A percentile compares a stretch with the other conserved stretches of the same genome.
Conservation (phyloP, 2,113 vertebrate genomes). For the Thinocorus orbignyianus region DNA sequence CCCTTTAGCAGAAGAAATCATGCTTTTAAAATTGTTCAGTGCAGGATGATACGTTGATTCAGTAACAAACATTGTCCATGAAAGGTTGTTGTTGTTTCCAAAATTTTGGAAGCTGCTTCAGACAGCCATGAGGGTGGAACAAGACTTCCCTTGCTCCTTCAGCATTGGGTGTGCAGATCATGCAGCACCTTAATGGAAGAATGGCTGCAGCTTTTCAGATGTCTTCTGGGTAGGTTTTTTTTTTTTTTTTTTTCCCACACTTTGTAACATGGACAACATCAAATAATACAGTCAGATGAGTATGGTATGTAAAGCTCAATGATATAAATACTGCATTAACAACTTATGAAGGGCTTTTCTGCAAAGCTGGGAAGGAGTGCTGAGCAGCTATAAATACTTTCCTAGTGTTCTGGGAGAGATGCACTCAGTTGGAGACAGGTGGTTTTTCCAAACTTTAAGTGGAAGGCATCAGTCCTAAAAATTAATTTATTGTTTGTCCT, state of each 20-base stretch:
- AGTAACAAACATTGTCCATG: neutral
- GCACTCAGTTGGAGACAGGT: neutral
- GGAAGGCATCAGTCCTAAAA: neutral
- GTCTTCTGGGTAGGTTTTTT: neutral
- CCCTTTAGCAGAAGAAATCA: neutral
- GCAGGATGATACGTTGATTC: neutral
- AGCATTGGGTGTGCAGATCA: neutral
- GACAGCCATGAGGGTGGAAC: neutral
- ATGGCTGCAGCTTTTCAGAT: neutral
- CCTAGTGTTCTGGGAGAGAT: neutral
- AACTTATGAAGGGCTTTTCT: neutral
- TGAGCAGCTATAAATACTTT: neutral
- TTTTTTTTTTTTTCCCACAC: neutral
- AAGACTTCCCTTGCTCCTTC: neutral
- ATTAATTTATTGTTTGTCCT: neutral
- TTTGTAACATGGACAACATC: neutral
- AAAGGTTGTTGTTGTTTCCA: neutral
- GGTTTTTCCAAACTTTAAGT: neutral
- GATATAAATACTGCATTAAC: neutral
- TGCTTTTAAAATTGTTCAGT: neutral
- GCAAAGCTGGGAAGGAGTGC: neutral
- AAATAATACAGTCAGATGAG: neutral
- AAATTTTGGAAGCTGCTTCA: neutral
- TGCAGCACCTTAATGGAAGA: neutral
- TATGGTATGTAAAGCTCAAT: neutral